These are phyloP conservation scores for Bhutanitis thaidina DNA, from an alignment of 2,888 invertebrate species.

Conservation along the genomic window DNA sequence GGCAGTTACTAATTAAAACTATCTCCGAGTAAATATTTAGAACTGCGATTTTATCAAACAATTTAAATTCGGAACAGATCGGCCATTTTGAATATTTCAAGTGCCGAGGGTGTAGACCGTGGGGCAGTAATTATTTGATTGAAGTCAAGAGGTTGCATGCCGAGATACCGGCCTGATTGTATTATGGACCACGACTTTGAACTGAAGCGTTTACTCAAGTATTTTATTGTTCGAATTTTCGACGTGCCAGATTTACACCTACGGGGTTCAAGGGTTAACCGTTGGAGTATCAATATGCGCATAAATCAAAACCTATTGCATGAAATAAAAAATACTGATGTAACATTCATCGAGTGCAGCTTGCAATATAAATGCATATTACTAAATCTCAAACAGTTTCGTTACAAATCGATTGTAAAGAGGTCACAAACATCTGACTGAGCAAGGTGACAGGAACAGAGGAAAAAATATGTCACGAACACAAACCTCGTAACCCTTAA, in stretches of 20 bases:
- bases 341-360: constrained; percentile 40
- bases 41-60: neutral
- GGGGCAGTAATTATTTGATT: constrained; percentile 79
- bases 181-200: constrained; percentile 57
- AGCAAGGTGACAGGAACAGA: constrained; percentile 71
- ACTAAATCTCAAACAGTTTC: constrained; percentile 42
- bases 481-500: constrained; percentile 63
- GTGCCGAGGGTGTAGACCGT: constrained; percentile 63
- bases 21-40: neutral
- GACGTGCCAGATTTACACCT: constrained; percentile 64
- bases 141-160: constrained; percentile 76
- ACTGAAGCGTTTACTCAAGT: constrained; percentile 46
- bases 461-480: constrained; percentile 59
- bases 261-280: constrained; percentile 69
- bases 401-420: constrained; percentile 38
- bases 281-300: constrained; percentile 30
- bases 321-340: constrained; percentile 26
- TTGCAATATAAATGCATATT: constrained; percentile 63
- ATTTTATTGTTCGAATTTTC: constrained; percentile 54
- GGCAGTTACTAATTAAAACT: neutral
- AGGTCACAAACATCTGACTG: constrained; percentile 60
- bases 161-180: constrained; percentile 61
- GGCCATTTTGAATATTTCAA: constrained; percentile 75
- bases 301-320: constrained; percentile 33
- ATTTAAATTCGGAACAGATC: constrained; percentile 28